Evolutionary conservation across 2,888 invertebrate species (phyloP).

Genomic region (Embidobia sp.): DNA sequence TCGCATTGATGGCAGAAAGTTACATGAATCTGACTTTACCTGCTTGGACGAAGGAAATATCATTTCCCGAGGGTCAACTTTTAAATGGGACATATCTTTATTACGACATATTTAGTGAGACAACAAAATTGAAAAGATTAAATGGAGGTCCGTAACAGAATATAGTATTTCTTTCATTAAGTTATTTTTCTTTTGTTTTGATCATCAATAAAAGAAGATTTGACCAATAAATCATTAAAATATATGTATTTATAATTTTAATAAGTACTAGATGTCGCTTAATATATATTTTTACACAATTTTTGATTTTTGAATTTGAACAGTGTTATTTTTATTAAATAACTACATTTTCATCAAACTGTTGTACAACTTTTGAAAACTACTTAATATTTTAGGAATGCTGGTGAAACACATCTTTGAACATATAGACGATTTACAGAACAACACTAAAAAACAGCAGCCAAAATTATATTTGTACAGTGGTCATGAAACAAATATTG

Average conservation of each 20-base stretch:
- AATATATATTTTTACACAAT: too few species aligned
- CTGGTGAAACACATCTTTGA: conserved; percentile 38
- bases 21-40: conserved; percentile 83
- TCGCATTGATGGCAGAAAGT: conserved; percentile 79
- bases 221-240: too few species aligned
- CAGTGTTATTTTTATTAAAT: too few species aligned
- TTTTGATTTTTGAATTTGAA: too few species aligned
- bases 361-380: too few species aligned
- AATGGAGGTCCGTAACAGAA: conserved; percentile 82
- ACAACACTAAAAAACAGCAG: conserved; percentile 74
- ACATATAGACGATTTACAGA: conserved; percentile 67
- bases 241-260: too few species aligned
- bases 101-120: conserved; percentile 84
- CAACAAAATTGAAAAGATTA: conserved; percentile 82
- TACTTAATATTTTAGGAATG: conserved; percentile 55
- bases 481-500: conserved; percentile 74
- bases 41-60: conserved; percentile 83
- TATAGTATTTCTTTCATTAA: too few species aligned
- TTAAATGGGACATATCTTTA: conserved; percentile 83
- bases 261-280: too few species aligned
- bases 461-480: conserved; percentile 76
- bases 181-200: background rate
- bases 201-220: background rate
- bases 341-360: too few species aligned
- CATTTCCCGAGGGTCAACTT: conserved; percentile 82